Evolutionary conservation across 2,113 vertebrate species (phyloP).

Genomic region (Brienomyrus brachyistius): DNA sequence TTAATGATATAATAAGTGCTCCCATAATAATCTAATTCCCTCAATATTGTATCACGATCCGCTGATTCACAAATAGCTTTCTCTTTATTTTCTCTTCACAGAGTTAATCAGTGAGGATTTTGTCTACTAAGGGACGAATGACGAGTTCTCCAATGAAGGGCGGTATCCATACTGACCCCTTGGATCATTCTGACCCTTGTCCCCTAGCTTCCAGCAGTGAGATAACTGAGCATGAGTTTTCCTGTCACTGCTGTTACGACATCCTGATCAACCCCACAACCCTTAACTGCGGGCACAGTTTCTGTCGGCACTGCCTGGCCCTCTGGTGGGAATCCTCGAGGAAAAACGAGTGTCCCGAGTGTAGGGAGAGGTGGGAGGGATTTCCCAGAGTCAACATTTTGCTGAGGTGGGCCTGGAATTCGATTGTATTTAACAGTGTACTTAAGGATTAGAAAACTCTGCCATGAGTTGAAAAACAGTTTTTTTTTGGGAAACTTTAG

Average conservation of each 20-base stretch:
- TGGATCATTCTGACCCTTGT: background rate
- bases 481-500: background rate
- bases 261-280: slow-evolving; percentile 87
- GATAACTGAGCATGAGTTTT: slow-evolving; percentile 76
- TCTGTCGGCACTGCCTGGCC: slow-evolving; percentile 88
- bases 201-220: slow-evolving; percentile 5
- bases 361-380: slow-evolving; percentile 87
- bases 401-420: slow-evolving; percentile 66
- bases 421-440: background rate
- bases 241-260: slow-evolving; percentile 89
- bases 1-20: background rate
- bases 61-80: background rate
- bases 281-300: slow-evolving; percentile 90
- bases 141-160: slow-evolving; percentile 37
- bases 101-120: background rate
- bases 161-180: slow-evolving; percentile 14
- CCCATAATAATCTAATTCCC: background rate
- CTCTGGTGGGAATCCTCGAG: slow-evolving; percentile 85
- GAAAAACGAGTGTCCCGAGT: slow-evolving; percentile 89
- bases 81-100: background rate
- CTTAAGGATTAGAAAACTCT: background rate
- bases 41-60: background rate
- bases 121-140: background rate
- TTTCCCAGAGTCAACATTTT: slow-evolving; percentile 93
- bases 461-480: background rate